Evolutionary conservation across 2,888 invertebrate genomes (phyloP).

Genomic region (Acronicta psi): DNA sequence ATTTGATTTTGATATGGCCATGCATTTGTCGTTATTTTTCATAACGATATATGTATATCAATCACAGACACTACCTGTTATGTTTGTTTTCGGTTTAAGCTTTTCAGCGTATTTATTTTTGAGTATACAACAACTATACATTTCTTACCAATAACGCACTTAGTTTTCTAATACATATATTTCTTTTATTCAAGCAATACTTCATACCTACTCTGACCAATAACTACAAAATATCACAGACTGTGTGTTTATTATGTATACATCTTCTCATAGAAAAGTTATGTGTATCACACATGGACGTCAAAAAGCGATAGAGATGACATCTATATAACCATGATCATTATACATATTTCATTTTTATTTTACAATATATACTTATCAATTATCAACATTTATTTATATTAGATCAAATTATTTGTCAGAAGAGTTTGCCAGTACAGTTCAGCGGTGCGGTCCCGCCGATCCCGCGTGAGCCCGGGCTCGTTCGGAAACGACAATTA

Average conservation of each 20-base stretch:
- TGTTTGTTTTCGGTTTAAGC: slow-evolving; percentile 74
- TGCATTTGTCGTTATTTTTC: slow-evolving; percentile 78
- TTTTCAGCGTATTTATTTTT: slow-evolving; percentile 74
- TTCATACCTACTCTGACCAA: slow-evolving; percentile 86
- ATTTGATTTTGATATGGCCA: slow-evolving; percentile 87
- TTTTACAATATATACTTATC: slow-evolving; percentile 77
- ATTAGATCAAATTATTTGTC: slow-evolving; percentile 82
- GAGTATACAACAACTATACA: slow-evolving; percentile 83
- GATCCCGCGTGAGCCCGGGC: slow-evolving; percentile 13
- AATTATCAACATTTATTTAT: slow-evolving; percentile 79
- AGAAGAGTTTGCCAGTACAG: slow-evolving; percentile 78
- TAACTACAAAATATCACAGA: slow-evolving; percentile 89
- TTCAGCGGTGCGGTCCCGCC: slow-evolving; percentile 66
- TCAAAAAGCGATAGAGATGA: slow-evolving; percentile 86
- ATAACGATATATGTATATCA: slow-evolving; percentile 85
- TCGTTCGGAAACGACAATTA: slow-evolving; percentile 33
- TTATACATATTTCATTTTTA: slow-evolving; percentile 76
- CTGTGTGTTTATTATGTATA: slow-evolving; percentile 89
- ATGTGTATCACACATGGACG: slow-evolving; percentile 89
- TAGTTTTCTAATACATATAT: slow-evolving; percentile 85
- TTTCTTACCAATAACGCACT: slow-evolving; percentile 85
- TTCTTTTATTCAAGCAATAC: slow-evolving; percentile 87
- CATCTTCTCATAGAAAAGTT: slow-evolving; percentile 89
- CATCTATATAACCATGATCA: slow-evolving; percentile 83
- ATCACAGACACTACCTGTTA: slow-evolving; percentile 85